Percentiles rank a stretch among this genome's conserved stretches.
phyloP scores from a whole-genome alignment of 1,140 invertebrate genomes.

The Lasioglossum baleicum region DNA sequence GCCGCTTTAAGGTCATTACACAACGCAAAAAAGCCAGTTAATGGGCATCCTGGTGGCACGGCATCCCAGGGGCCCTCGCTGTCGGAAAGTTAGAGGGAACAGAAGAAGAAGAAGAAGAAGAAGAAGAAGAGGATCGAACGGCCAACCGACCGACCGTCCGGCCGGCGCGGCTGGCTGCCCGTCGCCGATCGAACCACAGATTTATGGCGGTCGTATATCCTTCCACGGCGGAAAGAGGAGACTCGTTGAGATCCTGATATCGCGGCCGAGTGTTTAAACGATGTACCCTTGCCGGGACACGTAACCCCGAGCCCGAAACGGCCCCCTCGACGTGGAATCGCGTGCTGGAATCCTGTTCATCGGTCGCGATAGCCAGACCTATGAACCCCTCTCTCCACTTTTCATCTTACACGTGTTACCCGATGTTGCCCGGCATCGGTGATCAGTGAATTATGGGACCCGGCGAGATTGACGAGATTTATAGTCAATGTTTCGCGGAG shows the following conservation, averaged over 20 bases:
- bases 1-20: conserved; percentile 69
- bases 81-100: conserved; percentile 16
- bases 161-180: conserved; percentile 9
- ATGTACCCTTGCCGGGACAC: conserved; percentile 22
- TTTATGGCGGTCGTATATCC: conserved; percentile 62
- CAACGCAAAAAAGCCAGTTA: conserved; percentile 66
- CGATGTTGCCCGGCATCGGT: conserved; percentile 25
- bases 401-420: conserved; percentile 40
- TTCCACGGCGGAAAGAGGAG: conserved; percentile 37
- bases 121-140: conserved; percentile 3
- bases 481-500: not conserved
- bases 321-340: conserved; percentile 13
- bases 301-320: conserved; percentile 35
- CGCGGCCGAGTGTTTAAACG: conserved; percentile 31
- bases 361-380: conserved; percentile 1
- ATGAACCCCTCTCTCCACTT: conserved; percentile 31
- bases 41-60: conserved; percentile 54
- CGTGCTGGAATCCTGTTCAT: conserved; percentile 42
- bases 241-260: conserved; percentile 8
- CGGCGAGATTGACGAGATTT: not conserved
- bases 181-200: conserved; percentile 60
- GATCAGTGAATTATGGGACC: conserved; percentile 32
- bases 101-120: not conserved
- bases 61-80: conserved; percentile 2
- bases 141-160: conserved; percentile 9